These are phyloP conservation scores for Phyto melanocephala DNA, from an alignment of 2,888 invertebrate genomes.

Conservation along the genomic window DNA sequence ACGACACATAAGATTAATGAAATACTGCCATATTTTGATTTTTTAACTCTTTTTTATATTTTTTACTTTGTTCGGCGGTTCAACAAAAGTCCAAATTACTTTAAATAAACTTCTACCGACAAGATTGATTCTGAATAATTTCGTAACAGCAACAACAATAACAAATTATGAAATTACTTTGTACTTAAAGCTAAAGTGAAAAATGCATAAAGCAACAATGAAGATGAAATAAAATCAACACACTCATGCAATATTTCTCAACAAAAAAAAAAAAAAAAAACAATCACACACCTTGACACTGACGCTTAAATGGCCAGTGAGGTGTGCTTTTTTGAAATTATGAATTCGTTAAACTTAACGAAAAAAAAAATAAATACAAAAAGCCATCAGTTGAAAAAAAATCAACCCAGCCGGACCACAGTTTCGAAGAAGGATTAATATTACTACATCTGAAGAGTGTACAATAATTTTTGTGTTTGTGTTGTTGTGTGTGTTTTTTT, in stretches of 20 bases:
- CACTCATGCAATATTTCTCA: background rate
- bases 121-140: slow-evolving; percentile 58
- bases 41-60: slow-evolving; percentile 32
- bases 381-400: background rate
- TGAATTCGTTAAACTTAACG: background rate
- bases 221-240: slow-evolving; percentile 37
- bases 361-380: background rate
- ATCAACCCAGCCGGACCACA: slow-evolving; percentile 13
- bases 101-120: slow-evolving; percentile 25
- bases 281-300: slow-evolving; percentile 39
- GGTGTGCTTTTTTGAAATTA: background rate
- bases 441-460: background rate
- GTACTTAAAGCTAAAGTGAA: slow-evolving; percentile 46
- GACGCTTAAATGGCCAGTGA: slow-evolving; percentile 34
- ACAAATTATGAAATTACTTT: slow-evolving; percentile 45
- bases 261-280: background rate
- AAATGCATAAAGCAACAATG: slow-evolving; percentile 15
- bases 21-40: slow-evolving; percentile 61
- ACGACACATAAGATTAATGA: slow-evolving; percentile 66
- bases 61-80: slow-evolving; percentile 29
- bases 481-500: background rate
- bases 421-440: slow-evolving; percentile 50
- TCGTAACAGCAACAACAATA: slow-evolving; percentile 10
- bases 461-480: slow-evolving; percentile 21
- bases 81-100: slow-evolving; percentile 51